A percentile compares a stretch with the other conserved stretches of the same genome.
Evolutionary conservation across 2,797 vertebrate species (phyloP).

Genomic region (Gila robusta): DNA sequence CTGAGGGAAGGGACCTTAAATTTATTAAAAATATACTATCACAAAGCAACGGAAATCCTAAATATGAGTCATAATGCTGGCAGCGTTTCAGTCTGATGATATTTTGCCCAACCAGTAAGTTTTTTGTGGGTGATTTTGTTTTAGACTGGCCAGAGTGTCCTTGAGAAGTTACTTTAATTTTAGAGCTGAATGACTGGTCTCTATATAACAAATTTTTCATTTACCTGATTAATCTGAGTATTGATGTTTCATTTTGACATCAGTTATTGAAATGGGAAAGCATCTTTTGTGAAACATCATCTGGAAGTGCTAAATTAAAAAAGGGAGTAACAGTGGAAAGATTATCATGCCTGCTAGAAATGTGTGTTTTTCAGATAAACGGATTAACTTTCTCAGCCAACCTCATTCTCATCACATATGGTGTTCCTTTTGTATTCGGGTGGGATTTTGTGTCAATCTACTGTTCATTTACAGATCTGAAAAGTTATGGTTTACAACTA

Average conservation of each 20-base stretch:
- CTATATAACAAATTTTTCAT: neutral
- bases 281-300: neutral
- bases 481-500: neutral
- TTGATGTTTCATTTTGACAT: neutral
- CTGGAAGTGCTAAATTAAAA: neutral
- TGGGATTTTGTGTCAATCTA: neutral
- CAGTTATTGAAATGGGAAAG: neutral
- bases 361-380: no score
- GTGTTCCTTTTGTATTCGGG: neutral
- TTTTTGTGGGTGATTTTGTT: neutral
- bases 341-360: neutral
- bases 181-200: constrained; percentile 4
- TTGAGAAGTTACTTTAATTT: neutral
- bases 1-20: neutral
- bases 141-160: neutral
- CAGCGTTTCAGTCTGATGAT: neutral
- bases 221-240: neutral
- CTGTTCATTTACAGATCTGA: neutral
- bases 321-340: neutral
- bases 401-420: no score
- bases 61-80: neutral
- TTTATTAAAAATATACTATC: neutral
- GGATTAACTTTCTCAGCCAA: neutral
- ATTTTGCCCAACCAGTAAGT: neutral
- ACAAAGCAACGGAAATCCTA: neutral